Conservation (phyloP, 2,113 vertebrate genomes). For the Condylura cristata region DNA sequence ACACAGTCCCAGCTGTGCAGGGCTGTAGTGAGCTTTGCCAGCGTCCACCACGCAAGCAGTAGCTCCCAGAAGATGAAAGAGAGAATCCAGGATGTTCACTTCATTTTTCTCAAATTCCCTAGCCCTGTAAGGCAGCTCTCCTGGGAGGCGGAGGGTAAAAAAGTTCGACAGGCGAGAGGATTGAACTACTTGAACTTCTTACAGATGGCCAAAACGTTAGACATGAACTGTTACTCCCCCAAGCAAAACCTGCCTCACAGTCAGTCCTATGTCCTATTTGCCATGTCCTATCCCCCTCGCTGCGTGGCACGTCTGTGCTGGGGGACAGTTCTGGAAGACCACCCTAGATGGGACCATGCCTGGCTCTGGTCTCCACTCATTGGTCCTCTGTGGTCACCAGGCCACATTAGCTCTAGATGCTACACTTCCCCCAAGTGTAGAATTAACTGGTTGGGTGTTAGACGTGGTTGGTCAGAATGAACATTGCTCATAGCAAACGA, state of each 20-base stretch:
- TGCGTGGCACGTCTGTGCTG: background rate
- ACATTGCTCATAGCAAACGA: background rate
- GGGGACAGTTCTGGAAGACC: background rate
- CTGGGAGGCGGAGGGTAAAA: background rate
- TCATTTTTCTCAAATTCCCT: background rate
- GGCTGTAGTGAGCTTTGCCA: background rate
- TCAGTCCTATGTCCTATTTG: background rate
- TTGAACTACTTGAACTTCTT: background rate
- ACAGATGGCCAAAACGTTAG: background rate
- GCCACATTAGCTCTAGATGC: background rate
- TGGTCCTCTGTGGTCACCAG: background rate
- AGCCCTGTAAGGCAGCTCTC: background rate
- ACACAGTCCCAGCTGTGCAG: background rate
- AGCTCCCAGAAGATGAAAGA: background rate
- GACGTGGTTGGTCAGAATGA: constrained; percentile 17
- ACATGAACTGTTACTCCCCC: background rate
- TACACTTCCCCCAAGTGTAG: background rate
- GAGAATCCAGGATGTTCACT: background rate
- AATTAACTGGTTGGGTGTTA: background rate
- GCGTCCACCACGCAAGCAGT: background rate
- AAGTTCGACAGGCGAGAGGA: background rate
- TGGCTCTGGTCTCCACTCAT: background rate
- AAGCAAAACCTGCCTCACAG: background rate
- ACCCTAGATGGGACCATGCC: background rate
- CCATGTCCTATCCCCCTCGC: accelerated